Conservation (phyloP, 2,888 invertebrate species). For the Athetis lepigone region DNA sequence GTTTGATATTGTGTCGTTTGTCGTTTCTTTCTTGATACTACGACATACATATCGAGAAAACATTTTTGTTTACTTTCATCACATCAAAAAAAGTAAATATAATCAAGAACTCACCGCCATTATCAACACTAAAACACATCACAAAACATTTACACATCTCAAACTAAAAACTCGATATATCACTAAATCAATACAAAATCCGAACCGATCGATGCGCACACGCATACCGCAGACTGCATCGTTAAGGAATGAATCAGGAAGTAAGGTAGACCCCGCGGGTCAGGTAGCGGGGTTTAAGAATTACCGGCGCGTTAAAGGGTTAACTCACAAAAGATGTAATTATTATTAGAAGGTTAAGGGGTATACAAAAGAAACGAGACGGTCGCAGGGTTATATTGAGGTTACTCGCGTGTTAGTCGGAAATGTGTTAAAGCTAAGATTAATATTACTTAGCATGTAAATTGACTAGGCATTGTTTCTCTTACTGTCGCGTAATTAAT, state of each 20-base stretch:
- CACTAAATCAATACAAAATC: constrained; percentile 63
- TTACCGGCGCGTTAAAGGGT: constrained; percentile 88
- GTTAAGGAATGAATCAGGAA: constrained; percentile 89
- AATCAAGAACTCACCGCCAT: constrained; percentile 35
- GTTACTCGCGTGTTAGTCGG: constrained; percentile 75
- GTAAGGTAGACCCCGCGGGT: constrained; percentile 82
- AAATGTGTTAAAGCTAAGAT: too few species aligned
- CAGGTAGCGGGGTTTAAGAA: constrained; percentile 89
- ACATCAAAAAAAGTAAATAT: neutral
- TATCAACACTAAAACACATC: constrained; percentile 31
- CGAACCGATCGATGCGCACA: constrained; percentile 80
- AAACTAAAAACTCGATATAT: constrained; percentile 34
- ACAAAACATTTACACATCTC: constrained; percentile 25
- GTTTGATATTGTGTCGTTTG: neutral
- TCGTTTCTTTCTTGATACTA: constrained; percentile 9
- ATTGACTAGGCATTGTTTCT: too few species aligned
- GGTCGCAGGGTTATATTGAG: constrained; percentile 81
- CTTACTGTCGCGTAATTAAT: too few species aligned
- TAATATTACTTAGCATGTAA: too few species aligned
- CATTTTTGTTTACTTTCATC: neutral
- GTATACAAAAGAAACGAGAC: constrained; percentile 79
- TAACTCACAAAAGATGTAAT: constrained; percentile 87
- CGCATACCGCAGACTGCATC: constrained; percentile 83
- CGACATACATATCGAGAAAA: neutral
- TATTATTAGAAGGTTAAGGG: constrained; percentile 87